Base-by-base conservation (phyloP, 2,797 vertebrate genomes). In the Thripadectes ignobilis region DNA sequence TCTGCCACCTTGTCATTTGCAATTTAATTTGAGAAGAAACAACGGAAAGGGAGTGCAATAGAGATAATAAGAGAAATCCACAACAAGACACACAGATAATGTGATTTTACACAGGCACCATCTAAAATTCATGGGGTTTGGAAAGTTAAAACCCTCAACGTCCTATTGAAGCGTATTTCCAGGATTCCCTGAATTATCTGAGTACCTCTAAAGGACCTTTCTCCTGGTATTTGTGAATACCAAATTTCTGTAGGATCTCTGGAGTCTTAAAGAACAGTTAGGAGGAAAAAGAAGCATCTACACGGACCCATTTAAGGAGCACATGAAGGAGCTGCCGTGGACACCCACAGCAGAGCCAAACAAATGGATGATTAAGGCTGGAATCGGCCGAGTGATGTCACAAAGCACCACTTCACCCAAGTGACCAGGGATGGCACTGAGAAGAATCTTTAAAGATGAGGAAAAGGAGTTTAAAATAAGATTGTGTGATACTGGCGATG, bases 361-460 rank as follows among this genome's bases (percentile, higher is more conserved):
- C 18, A 76, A 92, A 92, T 0, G 9, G 65, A 52, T 38, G 21
- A 58, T 61, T 55, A 65, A 83, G 62, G 54, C 9, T 8, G 2
- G 46, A 46, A 69, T 48, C 2, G 1, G 72, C 61, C 3, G 1
- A 78, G 46, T 16, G 0, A 59, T 14, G n/a, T 14, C 0, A 59
- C 20, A 86, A 93, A 92, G 26, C 21, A 73, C 21, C 46, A 23
- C 10, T 18, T 59, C 71, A 80, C 73, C 63, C 36, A 38, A 85
- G 54, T 1, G 38, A 69, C 45, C 0, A 0, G 23, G 55, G 24
- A 61, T 30, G 29, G 45, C 58, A 30, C 15, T 1, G 0, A 2
- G 2, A 85, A 74, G 51, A 66, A 65, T 52, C n/a, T 82, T 59
- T 39, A 85, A 81, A 82, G 48, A 76, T 26, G 24, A 77, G 30